Conservation (phyloP, 2,113 vertebrate genomes). For the Myrmophylax atrothorax region DNA sequence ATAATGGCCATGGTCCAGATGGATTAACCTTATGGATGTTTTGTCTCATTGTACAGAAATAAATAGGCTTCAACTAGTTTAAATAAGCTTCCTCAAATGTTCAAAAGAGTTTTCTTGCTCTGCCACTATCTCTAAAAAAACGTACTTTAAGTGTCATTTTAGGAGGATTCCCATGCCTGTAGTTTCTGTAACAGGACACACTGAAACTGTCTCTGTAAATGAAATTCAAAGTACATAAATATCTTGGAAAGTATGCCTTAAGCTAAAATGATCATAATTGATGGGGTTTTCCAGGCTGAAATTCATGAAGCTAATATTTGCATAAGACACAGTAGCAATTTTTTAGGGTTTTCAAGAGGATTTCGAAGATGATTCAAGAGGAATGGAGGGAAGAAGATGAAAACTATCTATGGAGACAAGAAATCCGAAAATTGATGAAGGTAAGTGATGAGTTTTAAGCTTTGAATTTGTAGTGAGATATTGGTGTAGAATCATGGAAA, state of each 20-base stretch:
- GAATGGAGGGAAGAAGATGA: too few relatives aligned
- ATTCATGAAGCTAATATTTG: neutral
- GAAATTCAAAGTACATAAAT: neutral
- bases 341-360: neutral
- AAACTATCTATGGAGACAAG: too few relatives aligned
- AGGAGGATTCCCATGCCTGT: neutral
- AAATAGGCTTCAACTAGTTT: neutral
- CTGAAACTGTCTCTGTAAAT: neutral
- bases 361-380: too few relatives aligned
- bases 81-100: neutral
- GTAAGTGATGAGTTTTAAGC: too few relatives aligned
- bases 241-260: neutral
- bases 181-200: neutral
- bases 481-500: too few relatives aligned
- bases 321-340: neutral
- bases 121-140: neutral
- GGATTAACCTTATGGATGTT: neutral
- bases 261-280: neutral
- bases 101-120: neutral
- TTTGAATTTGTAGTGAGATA: too few relatives aligned
- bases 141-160: neutral
- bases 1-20: constrained; percentile 12
- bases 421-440: too few relatives aligned
- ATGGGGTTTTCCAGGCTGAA: neutral
- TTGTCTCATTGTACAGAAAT: constrained; percentile 1